Evolutionary conservation across 2,113 vertebrate species (phyloP), one percentile per base, ranked within the genome.

Genomic region (Laterallus jamaicensis): DNA sequence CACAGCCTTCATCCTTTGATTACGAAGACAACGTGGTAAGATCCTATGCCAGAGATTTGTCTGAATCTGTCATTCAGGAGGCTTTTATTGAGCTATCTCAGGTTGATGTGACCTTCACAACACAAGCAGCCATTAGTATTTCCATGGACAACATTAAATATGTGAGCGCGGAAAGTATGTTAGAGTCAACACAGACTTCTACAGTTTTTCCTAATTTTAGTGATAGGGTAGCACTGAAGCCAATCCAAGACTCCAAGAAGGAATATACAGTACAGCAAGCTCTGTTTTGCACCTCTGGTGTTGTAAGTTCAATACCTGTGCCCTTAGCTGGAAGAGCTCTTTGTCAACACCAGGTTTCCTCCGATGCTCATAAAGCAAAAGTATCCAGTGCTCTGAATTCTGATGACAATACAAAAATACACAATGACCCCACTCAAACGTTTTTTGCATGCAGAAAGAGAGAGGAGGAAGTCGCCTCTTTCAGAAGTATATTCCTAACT

Each of bases 71-170:
- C 59, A 98, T 99, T 91, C 99, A 99, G 95, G 99, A 99, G 95
- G 99, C 99, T 15, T 99, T 99, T 95, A 99, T 99, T 94, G 99
- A 99, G 79, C 97, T 99, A 13, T 99, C 99, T 70, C 99, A 99
- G 95, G 98, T 98, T 75, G 98, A 99, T 76, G 98, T 99, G 60
- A 97, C 98, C 55, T 99, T 99, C 88, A 99, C 98, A 15, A 98
- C 98, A 37, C 98, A 99, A 97, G 99, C 99, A 70, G 99, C 99
- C 59, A 99, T 99, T 88, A 99, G 99, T 91, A 97, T 99, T 92
- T 99, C 99, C 70, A 86, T 98, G 86, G 98, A 99, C 97, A 99
- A 99, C 88, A 96, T 99, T 77, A 99, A 98, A 86, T 98, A 98
- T 2, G 98, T 98, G 83, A 99, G 98, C 7, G 96, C 98, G 80